These are phyloP conservation scores for Coracopsis vasa DNA, from an alignment of 2,113 vertebrate genomes.

Conservation along the genomic window DNA sequence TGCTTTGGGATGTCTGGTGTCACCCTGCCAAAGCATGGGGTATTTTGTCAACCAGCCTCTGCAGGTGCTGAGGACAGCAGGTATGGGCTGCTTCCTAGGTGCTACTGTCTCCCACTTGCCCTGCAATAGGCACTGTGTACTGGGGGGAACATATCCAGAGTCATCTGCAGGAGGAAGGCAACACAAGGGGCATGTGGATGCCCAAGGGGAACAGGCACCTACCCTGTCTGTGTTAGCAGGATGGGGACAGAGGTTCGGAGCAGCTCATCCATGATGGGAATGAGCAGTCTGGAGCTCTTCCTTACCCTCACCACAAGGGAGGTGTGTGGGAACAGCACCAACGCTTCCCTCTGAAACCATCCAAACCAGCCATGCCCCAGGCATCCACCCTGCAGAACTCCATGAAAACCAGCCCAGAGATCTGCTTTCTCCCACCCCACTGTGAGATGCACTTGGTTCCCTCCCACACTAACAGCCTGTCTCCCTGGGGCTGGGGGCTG, in stretches of 20 bases:
- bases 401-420: background rate
- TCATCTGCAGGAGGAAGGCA: background rate
- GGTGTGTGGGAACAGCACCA: rapidly evolving
- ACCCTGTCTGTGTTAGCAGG: background rate
- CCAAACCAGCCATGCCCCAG: background rate
- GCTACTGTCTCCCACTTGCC: background rate
- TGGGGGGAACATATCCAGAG: background rate
- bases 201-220: rapidly evolving
- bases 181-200: background rate
- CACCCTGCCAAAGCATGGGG: background rate
- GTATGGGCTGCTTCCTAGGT: background rate
- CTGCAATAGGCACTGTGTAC: background rate
- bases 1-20: background rate
- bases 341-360: background rate
- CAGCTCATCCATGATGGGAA: background rate
- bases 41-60: background rate
- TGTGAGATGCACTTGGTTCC: background rate
- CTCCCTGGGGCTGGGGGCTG: background rate
- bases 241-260: background rate
- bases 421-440: background rate
- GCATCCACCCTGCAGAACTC: background rate
- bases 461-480: background rate
- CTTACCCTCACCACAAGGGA: rapidly evolving
- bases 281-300: rapidly evolving
- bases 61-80: rapidly evolving